Base-by-base conservation (phyloP, 2,888 invertebrate species). In the Oxycera nigricornis region DNA sequence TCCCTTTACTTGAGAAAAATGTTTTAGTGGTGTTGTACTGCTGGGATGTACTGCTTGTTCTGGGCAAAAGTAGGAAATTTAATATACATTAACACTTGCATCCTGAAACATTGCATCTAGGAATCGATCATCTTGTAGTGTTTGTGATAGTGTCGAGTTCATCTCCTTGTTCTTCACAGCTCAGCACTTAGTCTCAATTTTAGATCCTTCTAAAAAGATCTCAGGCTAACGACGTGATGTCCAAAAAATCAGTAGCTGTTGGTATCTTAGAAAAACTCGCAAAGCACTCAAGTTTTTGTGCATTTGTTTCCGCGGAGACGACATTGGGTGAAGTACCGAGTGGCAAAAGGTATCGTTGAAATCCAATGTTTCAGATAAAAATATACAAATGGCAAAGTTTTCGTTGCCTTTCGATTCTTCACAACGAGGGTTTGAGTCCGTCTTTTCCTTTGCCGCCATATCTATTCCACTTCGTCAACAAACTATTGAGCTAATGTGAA, bases 401-500 rank as follows among this genome's bases (percentile, higher is more conserved):
- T 46, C 46, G 17, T 14, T 46, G 3, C 2, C 46, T 11, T 3
- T 14, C 14, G 46, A 14, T 46, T 46, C 17, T 14, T 46, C 17
- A 14, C 31, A 31, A 52, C 46, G 31, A 59, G 31, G 30, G 62
- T 73, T 73, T 62, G 65, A 59, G 50, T 73, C 28, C 14, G 26
- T n/a, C 73, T 46, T 46, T 46, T 17, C 17, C 17, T 46, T 17
- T 46, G 3, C 17, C 46, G 14, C 46, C 46, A 46, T n/a, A 46
- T 46, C 46, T 46, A 46, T 26, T 17, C 24, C 28, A 57, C 57
- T 57, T 57, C 9, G 52, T 41, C 57, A 68, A 22, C 65, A 74
- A 74, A 74, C 74, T 74, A 74, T 74, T 74, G 68, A 50, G 70
- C 74, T 74, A 74, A 74, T 74, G 74, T 70, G 74, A 74, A 74